phyloP scores from a whole-genome alignment of 2,113 vertebrate species.

The Piaya cayana region DNA sequence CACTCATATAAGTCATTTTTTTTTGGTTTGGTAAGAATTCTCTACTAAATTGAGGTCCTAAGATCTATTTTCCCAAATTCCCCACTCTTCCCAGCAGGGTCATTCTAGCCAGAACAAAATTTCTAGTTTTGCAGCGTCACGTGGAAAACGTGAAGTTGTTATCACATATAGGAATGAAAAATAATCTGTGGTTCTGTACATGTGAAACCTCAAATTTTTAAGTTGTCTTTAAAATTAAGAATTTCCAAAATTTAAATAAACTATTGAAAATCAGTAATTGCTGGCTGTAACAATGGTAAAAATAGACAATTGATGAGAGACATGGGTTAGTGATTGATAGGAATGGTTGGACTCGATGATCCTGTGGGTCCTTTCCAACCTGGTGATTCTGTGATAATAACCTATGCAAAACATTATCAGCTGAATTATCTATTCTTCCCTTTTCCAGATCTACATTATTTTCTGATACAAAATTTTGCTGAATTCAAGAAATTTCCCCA shows the following conservation, averaged over 20 bases:
- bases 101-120: background rate
- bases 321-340: too few species aligned
- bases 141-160: background rate
- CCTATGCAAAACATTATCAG: background rate
- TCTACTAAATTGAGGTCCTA: background rate
- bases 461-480: background rate
- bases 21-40: background rate
- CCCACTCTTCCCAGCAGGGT: background rate
- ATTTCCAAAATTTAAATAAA: background rate
- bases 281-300: background rate
- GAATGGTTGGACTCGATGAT: too few species aligned
- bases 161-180: background rate
- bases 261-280: background rate
- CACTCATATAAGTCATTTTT: background rate
- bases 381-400: too few species aligned
- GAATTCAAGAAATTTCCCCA: background rate
- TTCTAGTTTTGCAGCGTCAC: background rate
- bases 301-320: background rate
- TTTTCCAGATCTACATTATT: background rate
- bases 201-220: background rate
- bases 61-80: background rate
- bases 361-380: too few species aligned
- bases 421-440: background rate
- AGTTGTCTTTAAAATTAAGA: background rate
- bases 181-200: background rate